These are phyloP conservation scores for Drosophila kokeensis DNA, from an alignment of 2,888 invertebrate genomes.

Conservation along the genomic window DNA sequence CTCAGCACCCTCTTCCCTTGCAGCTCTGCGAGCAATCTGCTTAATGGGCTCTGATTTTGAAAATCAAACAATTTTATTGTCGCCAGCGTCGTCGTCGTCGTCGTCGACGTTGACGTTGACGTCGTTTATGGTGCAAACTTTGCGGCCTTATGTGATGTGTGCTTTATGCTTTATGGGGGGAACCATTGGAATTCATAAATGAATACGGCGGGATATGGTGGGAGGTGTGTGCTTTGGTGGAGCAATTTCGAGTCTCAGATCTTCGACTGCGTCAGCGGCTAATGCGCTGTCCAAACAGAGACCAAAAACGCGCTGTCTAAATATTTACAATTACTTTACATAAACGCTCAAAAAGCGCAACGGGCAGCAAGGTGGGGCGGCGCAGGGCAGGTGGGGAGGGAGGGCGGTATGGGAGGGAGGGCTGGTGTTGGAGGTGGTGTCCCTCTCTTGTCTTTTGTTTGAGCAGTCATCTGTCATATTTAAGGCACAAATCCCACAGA, in stretches of 20 bases:
- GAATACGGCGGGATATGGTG: not conserved
- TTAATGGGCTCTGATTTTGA: constrained; percentile 72
- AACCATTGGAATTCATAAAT: constrained; percentile 9
- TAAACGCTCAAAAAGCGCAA: constrained; percentile 52
- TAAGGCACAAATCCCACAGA: constrained; percentile 61
- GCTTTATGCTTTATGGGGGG: constrained; percentile 1
- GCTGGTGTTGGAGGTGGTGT: not conserved
- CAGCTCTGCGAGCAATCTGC: constrained; percentile 38
- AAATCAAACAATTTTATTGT: constrained; percentile 77
- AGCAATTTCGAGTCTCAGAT: constrained; percentile 25
- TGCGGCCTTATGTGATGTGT: constrained; percentile 63
- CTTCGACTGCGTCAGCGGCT: constrained; percentile 40
- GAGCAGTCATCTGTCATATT: constrained; percentile 70
- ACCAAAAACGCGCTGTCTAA: constrained; percentile 52
- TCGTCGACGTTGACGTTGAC: constrained; percentile 18
- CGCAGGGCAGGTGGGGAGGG: not conserved
- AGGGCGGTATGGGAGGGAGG: not conserved
- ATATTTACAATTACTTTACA: constrained; percentile 76
- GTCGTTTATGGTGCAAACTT: constrained; percentile 58
- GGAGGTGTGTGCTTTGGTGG: not conserved
- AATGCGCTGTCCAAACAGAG: constrained; percentile 57
- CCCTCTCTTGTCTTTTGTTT: constrained; percentile 40
- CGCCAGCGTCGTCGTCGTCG: constrained; percentile 39
- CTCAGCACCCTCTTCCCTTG: not conserved
- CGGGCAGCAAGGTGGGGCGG: constrained; percentile 1